Conservation (phyloP, 2,797 vertebrate species). For the Meda fulgida region DNA sequence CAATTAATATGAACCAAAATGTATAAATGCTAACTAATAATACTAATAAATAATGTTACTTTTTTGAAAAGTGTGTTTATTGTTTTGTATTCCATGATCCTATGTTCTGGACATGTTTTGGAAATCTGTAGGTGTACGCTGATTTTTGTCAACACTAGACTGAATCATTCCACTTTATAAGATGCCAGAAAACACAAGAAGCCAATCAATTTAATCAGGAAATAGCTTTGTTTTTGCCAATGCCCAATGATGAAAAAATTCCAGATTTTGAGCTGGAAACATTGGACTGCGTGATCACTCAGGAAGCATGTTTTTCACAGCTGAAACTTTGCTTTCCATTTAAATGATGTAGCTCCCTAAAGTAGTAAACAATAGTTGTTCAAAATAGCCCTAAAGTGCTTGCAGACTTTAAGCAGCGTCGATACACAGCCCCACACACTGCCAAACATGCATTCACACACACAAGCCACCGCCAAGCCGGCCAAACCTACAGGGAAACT, state of each 20-base stretch:
- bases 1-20: neutral
- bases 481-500: slow-evolving; percentile 49
- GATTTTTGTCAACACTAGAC: slow-evolving; percentile 14
- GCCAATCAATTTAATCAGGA: slow-evolving; percentile 39
- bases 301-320: slow-evolving; percentile 14
- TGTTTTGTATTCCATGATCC: slow-evolving; percentile 6
- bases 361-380: slow-evolving; percentile 52
- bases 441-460: neutral
- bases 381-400: slow-evolving; percentile 47
- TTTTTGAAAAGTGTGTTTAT: neutral
- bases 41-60: neutral
- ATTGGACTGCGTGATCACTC: neutral
- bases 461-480: slow-evolving; percentile 25
- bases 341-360: slow-evolving; percentile 45
- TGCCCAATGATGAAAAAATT: slow-evolving; percentile 21
- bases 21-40: neutral
- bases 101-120: neutral
- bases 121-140: neutral
- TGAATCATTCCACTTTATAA: slow-evolving; percentile 36
- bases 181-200: slow-evolving; percentile 45
- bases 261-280: slow-evolving; percentile 31
- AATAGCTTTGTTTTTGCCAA: slow-evolving; percentile 40
- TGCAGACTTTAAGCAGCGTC: slow-evolving; percentile 42
- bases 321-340: slow-evolving; percentile 43
- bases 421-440: slow-evolving; percentile 16